A percentile compares a stretch with the other conserved stretches of the same genome.
Conservation (phyloP, 30 jellyfish, hydroid and myxozoan genomes). For the Aurelia sp. region DNA sequence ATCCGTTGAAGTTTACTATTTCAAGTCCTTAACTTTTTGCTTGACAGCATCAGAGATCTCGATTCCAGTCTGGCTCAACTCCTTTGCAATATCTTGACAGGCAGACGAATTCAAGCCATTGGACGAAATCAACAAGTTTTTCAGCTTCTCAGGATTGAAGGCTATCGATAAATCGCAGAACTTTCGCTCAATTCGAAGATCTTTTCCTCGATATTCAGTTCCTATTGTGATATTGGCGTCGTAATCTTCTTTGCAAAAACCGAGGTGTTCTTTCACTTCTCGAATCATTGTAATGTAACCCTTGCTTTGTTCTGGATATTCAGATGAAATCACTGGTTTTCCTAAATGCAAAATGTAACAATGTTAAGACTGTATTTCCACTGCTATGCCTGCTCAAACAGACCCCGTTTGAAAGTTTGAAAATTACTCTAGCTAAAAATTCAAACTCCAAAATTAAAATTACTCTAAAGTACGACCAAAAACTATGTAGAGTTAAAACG, state of each 20-base stretch:
- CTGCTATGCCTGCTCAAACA: too few relatives aligned
- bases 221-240: constrained; percentile 69
- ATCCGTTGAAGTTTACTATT: neutral
- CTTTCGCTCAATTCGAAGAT: constrained; percentile 36
- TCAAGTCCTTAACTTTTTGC: neutral
- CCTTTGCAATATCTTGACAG: neutral
- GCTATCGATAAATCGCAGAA: constrained; percentile 65
- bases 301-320: neutral
- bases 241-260: constrained; percentile 7
- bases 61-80: neutral
- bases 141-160: constrained; percentile 50
- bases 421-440: too few relatives aligned
- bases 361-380: too few relatives aligned
- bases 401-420: too few relatives aligned
- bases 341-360: neutral
- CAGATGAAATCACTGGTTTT: neutral
- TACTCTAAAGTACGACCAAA: too few relatives aligned
- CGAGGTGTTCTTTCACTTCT: neutral
- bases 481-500: too few relatives aligned
- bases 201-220: constrained; percentile 49
- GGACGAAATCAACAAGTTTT: neutral
- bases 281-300: neutral
- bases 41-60: neutral
- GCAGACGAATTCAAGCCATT: neutral
- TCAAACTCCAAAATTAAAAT: too few relatives aligned